Evolutionary conservation across 2,888 invertebrate species (phyloP), one percentile per base, ranked within the genome.

Genomic region (Zaprionus bogoriensis): DNA sequence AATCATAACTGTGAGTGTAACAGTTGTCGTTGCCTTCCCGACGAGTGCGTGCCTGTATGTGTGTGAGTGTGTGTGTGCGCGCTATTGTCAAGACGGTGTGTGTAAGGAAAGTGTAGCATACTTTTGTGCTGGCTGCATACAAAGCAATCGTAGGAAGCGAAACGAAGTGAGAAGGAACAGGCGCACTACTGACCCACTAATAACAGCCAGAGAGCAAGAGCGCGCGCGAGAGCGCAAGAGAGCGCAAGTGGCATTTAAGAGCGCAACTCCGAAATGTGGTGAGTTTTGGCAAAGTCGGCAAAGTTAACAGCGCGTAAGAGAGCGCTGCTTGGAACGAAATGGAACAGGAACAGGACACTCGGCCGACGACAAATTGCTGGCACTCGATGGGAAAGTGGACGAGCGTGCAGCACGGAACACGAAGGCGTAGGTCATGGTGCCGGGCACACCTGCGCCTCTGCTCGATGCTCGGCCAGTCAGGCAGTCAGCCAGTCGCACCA

Each of bases 131-230:
- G 61, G 28, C 48, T 66, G 77, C 62, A 78, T 70, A 60, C 54
- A 38, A 73, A 75, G 28, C 54, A 82, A 57, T n/a, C 51, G 46
- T 27, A 62, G 38, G 66, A n/a, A 64, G 60, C 44, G 42, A 23
- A 52, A 63, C 61, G 45, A 61, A 36, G 53, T 39, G 12, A 12
- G 63, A 50, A 10, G 64, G 45, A 50, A 70, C 68, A 48, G 59
- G 64, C 67, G 66, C 68, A 87, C 89, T 85, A 89, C 88, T 89
- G 89, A 89, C 89, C 89, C 87, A 89, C 66, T 87, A 80, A 59
- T n/a, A 20, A 47, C 20, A 64, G 54, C 22, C 32, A 38, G 51
- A 30, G 48, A 38, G 38, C 47, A 53, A 28, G 54, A 25, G 44
- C 0, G 30, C 12, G 9, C 27, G 25, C 39, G 17, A 46, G 44